These are phyloP conservation scores for Pterocles burchelli DNA, from an alignment of 2,113 vertebrate genomes.

Conservation along the genomic window DNA sequence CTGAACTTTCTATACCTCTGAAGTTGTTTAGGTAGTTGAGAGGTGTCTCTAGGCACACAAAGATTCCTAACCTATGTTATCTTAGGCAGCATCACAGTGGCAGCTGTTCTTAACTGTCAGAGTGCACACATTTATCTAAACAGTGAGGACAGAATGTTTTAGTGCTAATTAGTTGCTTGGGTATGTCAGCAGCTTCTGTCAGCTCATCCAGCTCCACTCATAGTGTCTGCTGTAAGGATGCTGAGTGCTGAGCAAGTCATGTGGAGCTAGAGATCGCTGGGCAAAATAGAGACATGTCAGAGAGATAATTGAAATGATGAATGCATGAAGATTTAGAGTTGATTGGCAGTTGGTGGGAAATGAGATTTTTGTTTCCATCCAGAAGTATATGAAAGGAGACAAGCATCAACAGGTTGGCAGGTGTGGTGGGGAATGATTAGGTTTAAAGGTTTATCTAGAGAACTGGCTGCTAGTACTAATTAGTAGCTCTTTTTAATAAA, in stretches of 20 bases:
- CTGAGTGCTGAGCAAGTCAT: background rate
- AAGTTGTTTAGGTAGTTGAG: background rate
- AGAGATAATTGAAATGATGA: background rate
- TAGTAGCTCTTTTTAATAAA: background rate
- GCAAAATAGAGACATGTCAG: no score
- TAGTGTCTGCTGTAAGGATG: background rate
- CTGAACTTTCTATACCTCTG: background rate
- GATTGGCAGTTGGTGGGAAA: background rate
- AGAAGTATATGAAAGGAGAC: background rate
- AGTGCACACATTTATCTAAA: background rate
- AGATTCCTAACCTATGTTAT: background rate
- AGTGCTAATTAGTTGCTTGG: background rate
- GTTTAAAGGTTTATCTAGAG: background rate
- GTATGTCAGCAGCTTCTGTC: background rate
- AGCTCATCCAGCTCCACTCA: background rate
- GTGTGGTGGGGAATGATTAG: fast-evolving
- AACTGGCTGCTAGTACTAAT: background rate
- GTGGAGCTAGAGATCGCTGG: background rate
- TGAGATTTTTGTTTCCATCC: background rate
- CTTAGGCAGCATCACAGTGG: background rate
- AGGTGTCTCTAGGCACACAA: background rate
- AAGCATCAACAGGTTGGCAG: background rate
- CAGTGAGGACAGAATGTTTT: background rate
- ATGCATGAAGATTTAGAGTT: background rate
- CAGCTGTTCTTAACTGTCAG: fast-evolving